Conservation (phyloP, 2,797 vertebrate genomes). For the Micropoecilia bifurca region DNA sequence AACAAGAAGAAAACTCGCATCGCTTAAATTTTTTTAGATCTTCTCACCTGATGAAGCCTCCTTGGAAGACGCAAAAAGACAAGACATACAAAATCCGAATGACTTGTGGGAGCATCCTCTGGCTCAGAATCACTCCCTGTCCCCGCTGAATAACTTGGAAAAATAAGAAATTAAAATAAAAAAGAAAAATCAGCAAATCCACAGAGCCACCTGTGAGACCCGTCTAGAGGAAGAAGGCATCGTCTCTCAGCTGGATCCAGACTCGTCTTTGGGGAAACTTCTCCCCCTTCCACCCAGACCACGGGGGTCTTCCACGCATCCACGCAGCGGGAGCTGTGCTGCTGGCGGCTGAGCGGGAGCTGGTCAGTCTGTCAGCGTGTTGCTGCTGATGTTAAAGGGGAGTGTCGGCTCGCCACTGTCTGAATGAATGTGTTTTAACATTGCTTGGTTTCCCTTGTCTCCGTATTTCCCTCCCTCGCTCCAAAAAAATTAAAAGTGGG, state of each 20-base stretch:
- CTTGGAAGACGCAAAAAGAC: slow-evolving; percentile 83
- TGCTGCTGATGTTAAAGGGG: slow-evolving; percentile 41
- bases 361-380: slow-evolving; percentile 45
- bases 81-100: slow-evolving; percentile 82
- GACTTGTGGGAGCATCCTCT: slow-evolving; percentile 85
- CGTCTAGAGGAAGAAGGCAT: slow-evolving; percentile 74
- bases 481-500: slow-evolving; percentile 51
- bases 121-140: slow-evolving; percentile 68
- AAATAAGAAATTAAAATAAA: slow-evolving; percentile 33
- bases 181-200: slow-evolving; percentile 82
- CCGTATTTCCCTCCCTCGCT: slow-evolving; percentile 51
- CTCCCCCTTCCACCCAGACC: slow-evolving; percentile 74
- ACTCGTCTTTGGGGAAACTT: slow-evolving; percentile 79
- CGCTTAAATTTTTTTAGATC: neutral
- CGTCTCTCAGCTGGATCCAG: slow-evolving; percentile 72
- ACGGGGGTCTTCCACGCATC: slow-evolving; percentile 68
- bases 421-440: slow-evolving; percentile 29
- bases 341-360: slow-evolving; percentile 44
- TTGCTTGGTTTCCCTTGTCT: slow-evolving; percentile 20
- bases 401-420: slow-evolving; percentile 38
- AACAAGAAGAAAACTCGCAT: slow-evolving; percentile 7
- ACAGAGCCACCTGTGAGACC: slow-evolving; percentile 67
- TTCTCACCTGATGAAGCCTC: slow-evolving; percentile 84
- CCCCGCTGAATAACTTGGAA: slow-evolving; percentile 69
- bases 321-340: slow-evolving; percentile 56